Conservation (phyloP, 1,140 invertebrate species). For the Delia radicum region DNA sequence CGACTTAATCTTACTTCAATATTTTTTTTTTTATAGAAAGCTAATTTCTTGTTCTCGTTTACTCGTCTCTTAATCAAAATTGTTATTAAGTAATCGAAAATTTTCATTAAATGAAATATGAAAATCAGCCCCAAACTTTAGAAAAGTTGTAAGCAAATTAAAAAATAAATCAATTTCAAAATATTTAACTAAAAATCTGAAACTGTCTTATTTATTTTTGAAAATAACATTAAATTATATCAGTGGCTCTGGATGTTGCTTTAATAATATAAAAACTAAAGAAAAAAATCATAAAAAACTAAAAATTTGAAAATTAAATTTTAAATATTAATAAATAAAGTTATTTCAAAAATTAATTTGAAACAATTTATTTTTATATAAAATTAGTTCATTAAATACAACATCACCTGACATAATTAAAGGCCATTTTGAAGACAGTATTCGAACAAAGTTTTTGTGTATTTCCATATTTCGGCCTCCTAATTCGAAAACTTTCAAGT, state of each 20-base stretch:
- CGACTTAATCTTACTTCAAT: no score
- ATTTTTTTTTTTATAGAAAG: no score
- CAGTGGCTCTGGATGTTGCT: slow-evolving; percentile 52
- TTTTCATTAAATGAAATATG: slow-evolving; percentile 5
- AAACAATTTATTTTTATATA: neutral
- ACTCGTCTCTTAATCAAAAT: no score
- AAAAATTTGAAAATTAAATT: neutral
- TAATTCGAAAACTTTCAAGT: neutral
- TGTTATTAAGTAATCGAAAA: neutral
- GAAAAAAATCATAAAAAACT: neutral
- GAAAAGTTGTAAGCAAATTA: neutral
- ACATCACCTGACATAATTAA: slow-evolving; percentile 2
- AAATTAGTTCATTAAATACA: neutral
- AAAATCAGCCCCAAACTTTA: neutral
- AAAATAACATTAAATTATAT: slow-evolving; percentile 51
- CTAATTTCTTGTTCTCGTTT: no score
- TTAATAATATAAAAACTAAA: neutral
- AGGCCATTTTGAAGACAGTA: neutral
- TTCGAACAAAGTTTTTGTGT: neutral
- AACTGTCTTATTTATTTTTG: slow-evolving; percentile 9
- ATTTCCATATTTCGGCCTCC: slow-evolving; percentile 13
- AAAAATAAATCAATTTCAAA: neutral
- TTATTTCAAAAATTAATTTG: neutral
- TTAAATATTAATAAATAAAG: neutral
- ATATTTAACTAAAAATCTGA: neutral